phyloP scores from a whole-genome alignment of 2,888 invertebrate genomes.

The Drosophila rubida region DNA sequence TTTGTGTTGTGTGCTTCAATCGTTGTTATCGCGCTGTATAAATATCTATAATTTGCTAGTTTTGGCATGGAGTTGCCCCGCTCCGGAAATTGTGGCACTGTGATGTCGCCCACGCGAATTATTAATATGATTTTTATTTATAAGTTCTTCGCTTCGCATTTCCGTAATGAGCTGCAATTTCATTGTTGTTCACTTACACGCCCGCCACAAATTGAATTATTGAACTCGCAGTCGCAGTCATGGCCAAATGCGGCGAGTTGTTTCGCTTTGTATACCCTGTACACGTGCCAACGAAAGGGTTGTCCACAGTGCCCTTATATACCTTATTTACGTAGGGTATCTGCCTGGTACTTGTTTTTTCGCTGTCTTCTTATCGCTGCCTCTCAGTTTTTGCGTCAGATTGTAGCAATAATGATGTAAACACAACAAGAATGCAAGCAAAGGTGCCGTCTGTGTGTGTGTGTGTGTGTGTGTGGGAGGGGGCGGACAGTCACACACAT shows the following conservation, averaged over 20 bases:
- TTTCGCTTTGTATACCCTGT: slow-evolving; percentile 25
- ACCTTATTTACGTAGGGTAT: neutral
- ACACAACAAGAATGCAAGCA: slow-evolving; percentile 27
- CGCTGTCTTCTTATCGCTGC: slow-evolving; percentile 19
- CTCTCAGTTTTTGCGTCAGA: slow-evolving; percentile 25
- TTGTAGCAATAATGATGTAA: slow-evolving; percentile 54
- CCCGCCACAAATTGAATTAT: slow-evolving; percentile 53
- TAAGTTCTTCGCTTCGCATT: slow-evolving; percentile 22
- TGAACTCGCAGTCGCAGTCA: slow-evolving; percentile 52
- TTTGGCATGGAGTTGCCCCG: neutral
- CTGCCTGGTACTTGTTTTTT: slow-evolving; percentile 2
- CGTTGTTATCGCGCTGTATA: neutral
- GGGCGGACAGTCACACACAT: slow-evolving; percentile 1
- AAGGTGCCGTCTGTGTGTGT: neutral
- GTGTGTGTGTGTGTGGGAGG: neutral
- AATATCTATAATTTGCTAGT: neutral
- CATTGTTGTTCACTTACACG: slow-evolving; percentile 42
- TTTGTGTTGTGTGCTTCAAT: slow-evolving; percentile 15
- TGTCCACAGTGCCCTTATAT: too few species aligned
- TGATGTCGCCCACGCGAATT: slow-evolving; percentile 5
- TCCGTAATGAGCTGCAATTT: slow-evolving; percentile 50
- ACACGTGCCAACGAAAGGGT: neutral
- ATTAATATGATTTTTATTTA: slow-evolving; percentile 6
- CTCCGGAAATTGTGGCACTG: slow-evolving; percentile 10
- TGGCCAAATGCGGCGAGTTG: slow-evolving; percentile 60